phyloP scores from a whole-genome alignment of 1,140 invertebrate species.

The Bombus pyrosoma region DNA sequence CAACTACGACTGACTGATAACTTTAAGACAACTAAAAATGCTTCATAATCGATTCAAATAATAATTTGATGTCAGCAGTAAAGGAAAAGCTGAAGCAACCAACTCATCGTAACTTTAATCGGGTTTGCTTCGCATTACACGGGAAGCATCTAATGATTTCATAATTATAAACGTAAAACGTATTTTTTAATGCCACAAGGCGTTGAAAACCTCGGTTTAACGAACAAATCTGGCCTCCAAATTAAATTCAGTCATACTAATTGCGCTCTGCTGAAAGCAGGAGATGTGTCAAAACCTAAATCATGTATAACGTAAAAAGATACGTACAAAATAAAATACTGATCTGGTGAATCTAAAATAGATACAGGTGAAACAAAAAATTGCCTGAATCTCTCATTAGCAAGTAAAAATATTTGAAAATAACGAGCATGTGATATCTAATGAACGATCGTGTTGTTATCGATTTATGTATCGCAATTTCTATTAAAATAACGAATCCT shows the following conservation, averaged over 20 bases:
- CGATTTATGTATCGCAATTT: neutral
- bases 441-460: too few relatives aligned
- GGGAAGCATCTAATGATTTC: neutral
- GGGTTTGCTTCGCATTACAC: neutral
- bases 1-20: neutral
- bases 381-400: neutral
- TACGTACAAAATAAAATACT: neutral
- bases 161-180: conserved; percentile 1
- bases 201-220: neutral
- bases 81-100: neutral
- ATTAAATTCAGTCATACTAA: neutral
- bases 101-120: neutral
- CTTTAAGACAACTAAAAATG: too few relatives aligned
- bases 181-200: neutral
- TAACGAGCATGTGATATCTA: too few relatives aligned
- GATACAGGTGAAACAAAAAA: neutral
- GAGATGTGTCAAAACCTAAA: neutral
- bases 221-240: neutral
- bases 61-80: neutral
- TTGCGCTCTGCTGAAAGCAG: neutral
- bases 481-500: neutral
- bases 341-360: neutral
- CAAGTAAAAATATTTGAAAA: too few relatives aligned
- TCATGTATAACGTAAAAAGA: too few relatives aligned
- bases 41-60: neutral